phyloP scores from a whole-genome alignment of 1,140 invertebrate genomes.

The Tetramorium simillimum region DNA sequence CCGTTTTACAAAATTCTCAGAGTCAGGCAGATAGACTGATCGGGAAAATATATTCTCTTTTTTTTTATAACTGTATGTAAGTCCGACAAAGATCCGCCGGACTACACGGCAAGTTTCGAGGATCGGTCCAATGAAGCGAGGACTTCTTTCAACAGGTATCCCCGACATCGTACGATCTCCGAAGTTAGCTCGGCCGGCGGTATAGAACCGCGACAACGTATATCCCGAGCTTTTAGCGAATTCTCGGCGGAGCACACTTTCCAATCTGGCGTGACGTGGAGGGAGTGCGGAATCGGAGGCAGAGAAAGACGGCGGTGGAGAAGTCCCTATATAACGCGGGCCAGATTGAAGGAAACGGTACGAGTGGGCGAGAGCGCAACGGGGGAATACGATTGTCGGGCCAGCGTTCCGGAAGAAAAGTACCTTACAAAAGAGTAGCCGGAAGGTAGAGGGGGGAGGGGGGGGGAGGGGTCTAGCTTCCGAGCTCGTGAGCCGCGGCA shows the following conservation, averaged over 20 bases:
- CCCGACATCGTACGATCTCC: constrained; percentile 51
- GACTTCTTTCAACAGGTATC: constrained; percentile 72
- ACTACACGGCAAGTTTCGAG: constrained; percentile 22
- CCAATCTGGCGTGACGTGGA: constrained; percentile 77
- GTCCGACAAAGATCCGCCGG: not conserved
- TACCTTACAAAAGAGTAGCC: constrained; percentile 78
- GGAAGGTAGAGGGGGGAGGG: not conserved
- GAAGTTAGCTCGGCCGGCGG: constrained; percentile 52
- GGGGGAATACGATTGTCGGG: constrained; percentile 83
- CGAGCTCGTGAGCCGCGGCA: constrained; percentile 50
- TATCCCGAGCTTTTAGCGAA: constrained; percentile 65
- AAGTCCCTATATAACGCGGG: constrained; percentile 76
- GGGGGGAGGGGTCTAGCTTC: constrained; percentile 7
- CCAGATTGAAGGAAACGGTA: constrained; percentile 81
- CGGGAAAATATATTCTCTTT: not conserved
- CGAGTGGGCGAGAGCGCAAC: constrained; percentile 75
- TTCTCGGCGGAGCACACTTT: constrained; percentile 80
- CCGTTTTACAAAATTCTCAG: constrained; percentile 11
- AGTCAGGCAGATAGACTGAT: constrained; percentile 17
- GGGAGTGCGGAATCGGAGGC: constrained; percentile 37
- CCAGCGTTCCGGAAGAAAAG: constrained; percentile 83
- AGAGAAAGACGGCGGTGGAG: constrained; percentile 32
- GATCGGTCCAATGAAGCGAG: constrained; percentile 43
- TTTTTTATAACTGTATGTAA: not conserved
- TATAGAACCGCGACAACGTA: constrained; percentile 37